Evolutionary conservation across 2,888 invertebrate species (phyloP).

Genomic region (Enchytraeus crypticus): DNA sequence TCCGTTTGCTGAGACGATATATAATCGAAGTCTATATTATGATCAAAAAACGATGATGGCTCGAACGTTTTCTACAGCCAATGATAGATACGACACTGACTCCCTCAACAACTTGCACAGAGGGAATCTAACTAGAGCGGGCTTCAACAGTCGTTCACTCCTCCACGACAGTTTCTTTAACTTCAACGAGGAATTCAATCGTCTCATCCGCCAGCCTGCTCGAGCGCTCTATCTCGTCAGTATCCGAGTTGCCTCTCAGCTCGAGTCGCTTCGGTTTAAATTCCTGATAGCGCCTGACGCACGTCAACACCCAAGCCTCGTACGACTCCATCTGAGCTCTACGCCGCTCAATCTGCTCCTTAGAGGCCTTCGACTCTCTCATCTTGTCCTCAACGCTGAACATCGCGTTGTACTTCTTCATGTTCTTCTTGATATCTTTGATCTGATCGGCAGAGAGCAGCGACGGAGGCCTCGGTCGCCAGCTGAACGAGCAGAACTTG

Average conservation of each 20-base stretch:
- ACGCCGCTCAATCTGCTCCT: constrained; percentile 86
- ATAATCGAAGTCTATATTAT: too few species aligned
- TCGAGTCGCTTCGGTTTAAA: constrained; percentile 73
- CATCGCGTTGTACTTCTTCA: constrained; percentile 90
- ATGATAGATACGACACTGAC: too few species aligned
- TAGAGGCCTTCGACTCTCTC: constrained; percentile 81
- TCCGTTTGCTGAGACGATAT: too few species aligned
- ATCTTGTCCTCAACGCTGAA: constrained; percentile 94
- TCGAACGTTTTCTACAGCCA: too few species aligned
- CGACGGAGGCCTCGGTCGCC: constrained; percentile 87
- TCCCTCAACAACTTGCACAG: too few species aligned
- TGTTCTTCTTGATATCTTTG: constrained; percentile 82
- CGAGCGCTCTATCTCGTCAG: constrained; percentile 61
- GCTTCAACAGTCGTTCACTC: too few species aligned
- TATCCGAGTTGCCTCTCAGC: constrained; percentile 87
- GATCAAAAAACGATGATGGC: too few species aligned
- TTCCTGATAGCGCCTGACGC: constrained; percentile 61
- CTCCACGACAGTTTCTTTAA: constrained; percentile 63
- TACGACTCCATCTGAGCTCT: constrained; percentile 78
- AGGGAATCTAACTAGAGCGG: too few species aligned
- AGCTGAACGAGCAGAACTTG: constrained; percentile 84
- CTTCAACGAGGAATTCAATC: constrained; percentile 92
- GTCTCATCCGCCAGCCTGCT: constrained; percentile 77
- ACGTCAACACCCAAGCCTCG: constrained; percentile 68
- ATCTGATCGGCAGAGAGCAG: constrained; percentile 74